Evolutionary conservation across 2,888 invertebrate genomes (phyloP), one percentile per base, ranked within the genome.

Genomic region (Sinelater perroti): DNA sequence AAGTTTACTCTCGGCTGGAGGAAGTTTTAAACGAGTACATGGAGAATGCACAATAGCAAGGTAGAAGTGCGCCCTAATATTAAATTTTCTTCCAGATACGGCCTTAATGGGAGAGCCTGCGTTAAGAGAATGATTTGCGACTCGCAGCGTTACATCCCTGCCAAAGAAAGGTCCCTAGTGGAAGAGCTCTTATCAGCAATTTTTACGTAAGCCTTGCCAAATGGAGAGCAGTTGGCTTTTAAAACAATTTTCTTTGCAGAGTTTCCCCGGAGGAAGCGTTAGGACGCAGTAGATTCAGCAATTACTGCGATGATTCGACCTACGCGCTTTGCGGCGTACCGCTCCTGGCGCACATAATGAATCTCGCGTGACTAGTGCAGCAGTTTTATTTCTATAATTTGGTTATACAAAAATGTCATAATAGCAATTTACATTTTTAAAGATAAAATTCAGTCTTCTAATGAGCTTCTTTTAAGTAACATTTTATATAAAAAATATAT

Each of bases 41-140:
- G 40, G 13, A 20, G 24, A 30, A n/a, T n/a, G n/a, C n/a, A n/a
- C n/a, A n/a, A n/a, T n/a, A n/a, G n/a, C n/a, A n/a, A n/a, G n/a
- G 10, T 31, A 24, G 17, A 30, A 40, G 44, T 5, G 11, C 5
- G 16, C 47, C n/a, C n/a, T n/a, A n/a, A n/a, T n/a, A n/a, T n/a
- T n/a, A n/a, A n/a, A 21, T 56, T 31, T 56, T 56, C 47, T 82
- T 82, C 62, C 73, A 88, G 88, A 44, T 80, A 81, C 68, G 85
- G 85, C 36, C 71, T 87, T n/a, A 82, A 87, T 62, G 87, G 87
- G 1, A 80, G 79, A 18, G 77, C 80, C 11, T 90, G 90, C 72
- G 75, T 89, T 44, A 79, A 87, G 68, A 81, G 86, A 65, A 84
- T 86, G 56, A 83, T 90, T 56, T 90, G 90, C 70, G 90, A 90